Percentiles rank a stretch among this genome's conserved stretches.
Evolutionary conservation across 2,113 vertebrate species (phyloP).

Genomic region (Microcebus ravelobensis): DNA sequence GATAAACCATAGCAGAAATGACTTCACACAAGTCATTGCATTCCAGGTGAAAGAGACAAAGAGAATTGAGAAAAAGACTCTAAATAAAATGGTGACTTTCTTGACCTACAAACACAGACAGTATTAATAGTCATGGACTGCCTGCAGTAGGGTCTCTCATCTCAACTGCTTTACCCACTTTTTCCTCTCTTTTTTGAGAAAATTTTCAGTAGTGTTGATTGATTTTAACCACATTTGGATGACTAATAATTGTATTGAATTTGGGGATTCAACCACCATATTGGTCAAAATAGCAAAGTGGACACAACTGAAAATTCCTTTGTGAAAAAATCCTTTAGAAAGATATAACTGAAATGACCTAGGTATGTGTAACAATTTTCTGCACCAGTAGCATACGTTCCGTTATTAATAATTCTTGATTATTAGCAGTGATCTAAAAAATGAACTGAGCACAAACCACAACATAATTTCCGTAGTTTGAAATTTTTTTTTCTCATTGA

Average conservation of each 20-base stretch:
- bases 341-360: neutral
- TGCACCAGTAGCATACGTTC: neutral
- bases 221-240: neutral
- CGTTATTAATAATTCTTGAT: neutral
- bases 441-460: neutral
- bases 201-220: neutral
- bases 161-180: neutral
- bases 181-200: constrained; percentile 1
- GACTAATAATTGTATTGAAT: neutral
- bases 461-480: neutral
- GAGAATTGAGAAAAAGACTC: neutral
- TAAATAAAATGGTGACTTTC: neutral
- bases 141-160: neutral
- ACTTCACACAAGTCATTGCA: neutral
- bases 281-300: constrained; percentile 43
- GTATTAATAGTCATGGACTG: neutral
- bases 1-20: neutral
- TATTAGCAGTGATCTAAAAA: neutral
- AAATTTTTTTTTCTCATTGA: neutral
- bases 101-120: neutral
- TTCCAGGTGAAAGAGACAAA: neutral
- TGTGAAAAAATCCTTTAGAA: neutral
- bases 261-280: neutral
- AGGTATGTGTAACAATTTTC: neutral
- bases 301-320: neutral